Base-by-base conservation (phyloP, 2,113 vertebrate genomes). In the Neogale vison region DNA sequence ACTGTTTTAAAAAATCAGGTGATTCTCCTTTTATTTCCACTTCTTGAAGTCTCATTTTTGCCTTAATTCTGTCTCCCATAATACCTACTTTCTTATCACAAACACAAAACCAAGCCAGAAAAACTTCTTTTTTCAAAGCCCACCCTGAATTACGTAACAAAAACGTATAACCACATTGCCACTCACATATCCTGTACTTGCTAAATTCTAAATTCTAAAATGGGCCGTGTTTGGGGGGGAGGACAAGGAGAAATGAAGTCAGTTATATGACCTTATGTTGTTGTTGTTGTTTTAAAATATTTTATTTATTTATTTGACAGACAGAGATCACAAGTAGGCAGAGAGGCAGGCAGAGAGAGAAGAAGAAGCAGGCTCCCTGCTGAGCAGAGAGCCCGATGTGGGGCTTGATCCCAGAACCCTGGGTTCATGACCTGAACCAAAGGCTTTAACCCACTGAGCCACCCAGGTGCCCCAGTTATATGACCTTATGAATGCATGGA, bases 31-130 rank as follows among this genome's bases (percentile, higher is more conserved):
- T 77, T 47, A 14, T 63, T 83, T 67, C 34, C 7, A 42, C 1
- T 47, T 90, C 6, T 42, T 45, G 63, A 61, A 81, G 12, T 26
- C n/a, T 8, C 67, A 42, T 6, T 42, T 80, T 29, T 67, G 23
- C 72, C 20, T 67, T 80, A 57, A 29, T 52, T 80, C 6, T 82
- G 0, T 69, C 23, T 86, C 23, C 9, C 1, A 20, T 39, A 71
- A 18, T 4, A 65, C 7, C 26, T 42, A 26, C 26, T 85, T 88
- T 11, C 50, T 88, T 92, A 3, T 13, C 82, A 7, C 21, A 69
- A 92, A 55, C 47, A 65, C 31, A 67, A 90, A 80, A 47, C 52
- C 20, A 72, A 88, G 71, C 9, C 61, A 87, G 93, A 52, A 39
- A 9, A 69, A n/a, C 31, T 65, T 39, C n/a, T n/a, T 92, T 50